Percentiles rank a stretch among this genome's conserved stretches.
Conservation (phyloP, 2,113 vertebrate genomes). For the Trogon melanurus region DNA sequence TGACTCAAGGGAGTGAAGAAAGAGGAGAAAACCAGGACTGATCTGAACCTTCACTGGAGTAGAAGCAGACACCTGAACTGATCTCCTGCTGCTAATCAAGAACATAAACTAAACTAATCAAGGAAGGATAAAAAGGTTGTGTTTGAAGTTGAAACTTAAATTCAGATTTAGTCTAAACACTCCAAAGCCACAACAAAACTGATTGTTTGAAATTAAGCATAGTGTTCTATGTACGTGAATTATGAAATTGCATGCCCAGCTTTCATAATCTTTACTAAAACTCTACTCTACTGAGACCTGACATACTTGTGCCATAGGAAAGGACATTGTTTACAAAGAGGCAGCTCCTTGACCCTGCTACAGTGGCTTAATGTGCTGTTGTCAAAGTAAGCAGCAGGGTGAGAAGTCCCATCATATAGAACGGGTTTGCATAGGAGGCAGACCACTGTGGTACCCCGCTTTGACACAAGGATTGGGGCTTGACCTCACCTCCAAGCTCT, state of each 20-base stretch:
- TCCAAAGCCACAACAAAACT: conserved; percentile 20
- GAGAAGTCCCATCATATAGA: background rate
- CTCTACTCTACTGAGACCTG: background rate
- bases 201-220: background rate
- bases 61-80: conserved; percentile 9
- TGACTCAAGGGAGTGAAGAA: background rate
- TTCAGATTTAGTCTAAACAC: conserved; percentile 52
- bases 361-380: background rate
- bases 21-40: background rate
- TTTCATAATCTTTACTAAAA: background rate
- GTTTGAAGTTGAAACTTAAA: conserved; percentile 40
- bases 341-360: background rate
- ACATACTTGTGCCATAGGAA: background rate
- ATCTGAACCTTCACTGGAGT: conserved; percentile 13
- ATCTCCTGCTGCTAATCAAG: conserved; percentile 2
- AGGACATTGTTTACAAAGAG: background rate
- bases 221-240: background rate
- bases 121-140: conserved; percentile 27
- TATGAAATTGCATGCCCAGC: background rate
- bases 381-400: background rate
- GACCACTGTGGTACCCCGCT: accelerated
- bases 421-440: background rate
- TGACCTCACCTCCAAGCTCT: background rate
- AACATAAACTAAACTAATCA: conserved; percentile 30
- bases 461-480: background rate